A percentile compares a stretch with the other conserved stretches of the same genome.
These are phyloP conservation scores for Acanthoscelides obtectus DNA, from an alignment of 2,888 invertebrate species.

Conservation along the genomic window DNA sequence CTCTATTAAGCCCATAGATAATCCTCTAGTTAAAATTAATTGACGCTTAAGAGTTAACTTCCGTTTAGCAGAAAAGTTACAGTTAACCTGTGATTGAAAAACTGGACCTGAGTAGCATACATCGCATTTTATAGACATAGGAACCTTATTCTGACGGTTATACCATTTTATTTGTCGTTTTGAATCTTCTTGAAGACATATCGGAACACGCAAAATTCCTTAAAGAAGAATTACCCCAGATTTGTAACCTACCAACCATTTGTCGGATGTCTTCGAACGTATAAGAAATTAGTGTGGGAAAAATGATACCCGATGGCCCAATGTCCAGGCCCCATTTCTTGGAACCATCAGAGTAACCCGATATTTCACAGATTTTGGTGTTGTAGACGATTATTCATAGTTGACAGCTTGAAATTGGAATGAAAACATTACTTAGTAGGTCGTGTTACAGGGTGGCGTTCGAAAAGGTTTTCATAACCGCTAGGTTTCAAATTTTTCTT, in stretches of 20 bases:
- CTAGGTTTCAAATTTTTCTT: not conserved
- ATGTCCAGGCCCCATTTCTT: not conserved
- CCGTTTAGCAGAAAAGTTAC: no score
- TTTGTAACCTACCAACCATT: not conserved
- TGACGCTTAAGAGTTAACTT: no score
- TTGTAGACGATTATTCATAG: not conserved
- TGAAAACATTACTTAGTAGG: not conserved
- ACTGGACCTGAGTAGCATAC: no score
- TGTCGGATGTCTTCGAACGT: not conserved
- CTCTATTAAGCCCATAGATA: no score
- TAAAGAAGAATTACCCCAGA: not conserved
- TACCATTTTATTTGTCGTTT: no score
- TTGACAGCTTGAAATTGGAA: not conserved
- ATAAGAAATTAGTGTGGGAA: not conserved
- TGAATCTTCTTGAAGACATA: no score
- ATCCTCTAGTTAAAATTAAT: no score
- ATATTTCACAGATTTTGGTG: not conserved
- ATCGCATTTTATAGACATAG: no score
- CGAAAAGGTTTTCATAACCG: not conserved
- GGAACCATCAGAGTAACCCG: not conserved
- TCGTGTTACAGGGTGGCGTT: not conserved
- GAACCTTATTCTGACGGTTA: no score
- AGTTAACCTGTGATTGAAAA: no score
- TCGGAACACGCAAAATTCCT: not conserved
- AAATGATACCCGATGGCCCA: not conserved